A percentile compares a stretch with the other conserved stretches of the same genome.
Conservation (phyloP, 2,888 invertebrate genomes). For the Nymphalis urticae region DNA sequence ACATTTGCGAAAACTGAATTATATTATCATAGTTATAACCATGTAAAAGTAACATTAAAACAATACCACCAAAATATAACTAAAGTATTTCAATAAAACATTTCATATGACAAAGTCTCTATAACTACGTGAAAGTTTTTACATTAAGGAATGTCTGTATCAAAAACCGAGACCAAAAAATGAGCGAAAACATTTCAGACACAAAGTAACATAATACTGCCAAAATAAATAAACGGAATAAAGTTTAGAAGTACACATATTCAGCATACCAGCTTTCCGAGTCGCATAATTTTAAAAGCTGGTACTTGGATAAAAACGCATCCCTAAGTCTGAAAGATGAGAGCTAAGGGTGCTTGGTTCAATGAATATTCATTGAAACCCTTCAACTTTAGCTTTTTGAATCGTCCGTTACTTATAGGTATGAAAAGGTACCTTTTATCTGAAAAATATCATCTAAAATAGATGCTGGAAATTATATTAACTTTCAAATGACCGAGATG, state of each 20-base stretch:
- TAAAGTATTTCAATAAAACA: not conserved
- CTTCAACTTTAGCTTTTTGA: constrained; percentile 29
- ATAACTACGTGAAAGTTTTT: not conserved
- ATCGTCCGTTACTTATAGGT: constrained; percentile 25
- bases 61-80: not conserved
- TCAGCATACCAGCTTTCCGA: constrained; percentile 14
- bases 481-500: not conserved
- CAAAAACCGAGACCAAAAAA: not conserved
- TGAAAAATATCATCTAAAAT: not conserved
- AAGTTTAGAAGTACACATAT: constrained; percentile 1
- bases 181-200: not conserved
- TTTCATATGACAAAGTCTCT: not conserved
- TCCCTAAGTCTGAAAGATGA: constrained; percentile 28
- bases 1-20: no score
- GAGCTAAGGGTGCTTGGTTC: constrained; percentile 29
- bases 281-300: constrained; percentile 27
- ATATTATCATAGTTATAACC: not conserved
- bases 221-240: not conserved
- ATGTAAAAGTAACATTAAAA: not conserved
- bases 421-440: not conserved
- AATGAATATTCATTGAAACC: constrained; percentile 35
- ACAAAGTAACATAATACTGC: not conserved
- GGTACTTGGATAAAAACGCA: constrained; percentile 28
- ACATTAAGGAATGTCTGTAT: not conserved
- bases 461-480: not conserved